Percentiles rank a stretch among this genome's conserved stretches.
phyloP scores from a whole-genome alignment of 1,140 invertebrate species.

The Phortica variegata region DNA sequence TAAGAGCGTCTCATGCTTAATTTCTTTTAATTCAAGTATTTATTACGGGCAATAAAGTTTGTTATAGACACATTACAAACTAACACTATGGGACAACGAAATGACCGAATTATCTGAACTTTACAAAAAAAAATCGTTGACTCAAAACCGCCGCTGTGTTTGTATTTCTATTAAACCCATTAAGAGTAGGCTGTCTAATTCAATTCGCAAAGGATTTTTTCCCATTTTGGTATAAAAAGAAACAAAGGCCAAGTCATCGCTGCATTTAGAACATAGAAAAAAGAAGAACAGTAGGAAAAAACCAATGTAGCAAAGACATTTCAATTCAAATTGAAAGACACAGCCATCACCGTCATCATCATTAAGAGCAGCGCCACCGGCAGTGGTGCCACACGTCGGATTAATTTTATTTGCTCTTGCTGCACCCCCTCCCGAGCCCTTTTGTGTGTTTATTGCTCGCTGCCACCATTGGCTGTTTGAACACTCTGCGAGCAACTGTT shows the following conservation, averaged over 20 bases:
- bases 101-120: not conserved
- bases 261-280: no score
- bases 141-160: no score
- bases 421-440: slow-evolving; percentile 17
- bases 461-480: slow-evolving; percentile 37
- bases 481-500: slow-evolving; percentile 38
- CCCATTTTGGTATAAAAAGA: slow-evolving; percentile 15
- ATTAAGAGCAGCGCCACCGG: slow-evolving; percentile 15
- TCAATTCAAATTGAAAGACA: slow-evolving; percentile 43
- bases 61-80: slow-evolving; percentile 42
- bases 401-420: slow-evolving; percentile 45
- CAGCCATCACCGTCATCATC: no score
- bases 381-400: slow-evolving; percentile 49
- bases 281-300: slow-evolving; percentile 22
- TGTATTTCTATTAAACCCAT: no score
- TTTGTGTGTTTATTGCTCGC: slow-evolving; percentile 1
- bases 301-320: slow-evolving; percentile 27
- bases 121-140: slow-evolving; percentile 11
- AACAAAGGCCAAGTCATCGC: no score
- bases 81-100: slow-evolving; percentile 9
- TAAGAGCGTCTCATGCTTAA: no score
- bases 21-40: slow-evolving; percentile 52
- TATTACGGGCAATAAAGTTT: slow-evolving; percentile 51
- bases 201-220: slow-evolving; percentile 37
- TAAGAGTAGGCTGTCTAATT: slow-evolving; percentile 44